A percentile compares a stretch with the other conserved stretches of the same genome.
Conservation (phyloP, 2,797 vertebrate genomes). For the Apogon talboti region DNA sequence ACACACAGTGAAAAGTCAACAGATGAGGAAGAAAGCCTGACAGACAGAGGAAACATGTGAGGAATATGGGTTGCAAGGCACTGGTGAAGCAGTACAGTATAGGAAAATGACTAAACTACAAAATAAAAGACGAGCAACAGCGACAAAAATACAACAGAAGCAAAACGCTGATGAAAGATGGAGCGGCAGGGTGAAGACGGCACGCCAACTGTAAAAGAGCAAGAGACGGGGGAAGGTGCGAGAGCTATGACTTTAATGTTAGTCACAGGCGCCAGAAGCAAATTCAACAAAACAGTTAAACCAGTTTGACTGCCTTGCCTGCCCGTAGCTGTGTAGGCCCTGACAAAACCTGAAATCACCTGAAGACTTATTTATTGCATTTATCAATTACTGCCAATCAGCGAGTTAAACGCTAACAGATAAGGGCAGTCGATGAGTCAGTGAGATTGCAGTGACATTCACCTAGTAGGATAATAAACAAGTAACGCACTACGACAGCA, state of each 20-base stretch:
- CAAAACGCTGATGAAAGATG: slow-evolving; percentile 1
- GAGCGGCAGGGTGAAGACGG: not conserved
- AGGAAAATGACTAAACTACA: not conserved
- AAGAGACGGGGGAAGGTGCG: not conserved
- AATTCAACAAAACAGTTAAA: slow-evolving; percentile 47
- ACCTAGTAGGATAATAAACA: not conserved
- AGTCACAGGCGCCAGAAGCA: slow-evolving; percentile 3
- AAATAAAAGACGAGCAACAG: not conserved
- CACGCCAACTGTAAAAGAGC: slow-evolving; percentile 9
- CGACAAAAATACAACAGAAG: slow-evolving; percentile 2
- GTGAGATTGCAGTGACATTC: not conserved
- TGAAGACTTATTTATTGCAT: not conserved
- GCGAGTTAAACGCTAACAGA: not conserved
- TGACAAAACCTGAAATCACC: not conserved
- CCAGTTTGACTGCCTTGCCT: slow-evolving; percentile 50
- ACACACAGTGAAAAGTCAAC: not conserved
- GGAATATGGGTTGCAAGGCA: not conserved
- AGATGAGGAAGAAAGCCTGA: slow-evolving; percentile 1
- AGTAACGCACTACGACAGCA: not conserved
- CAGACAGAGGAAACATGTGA: not conserved
- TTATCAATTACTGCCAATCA: not conserved
- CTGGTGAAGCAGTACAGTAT: not conserved
- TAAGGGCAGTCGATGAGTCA: not conserved
- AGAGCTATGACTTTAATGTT: slow-evolving; percentile 21
- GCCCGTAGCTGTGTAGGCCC: slow-evolving; percentile 22